Base-by-base conservation (phyloP, 2,797 vertebrate genomes). In the Carduelis carduelis region DNA sequence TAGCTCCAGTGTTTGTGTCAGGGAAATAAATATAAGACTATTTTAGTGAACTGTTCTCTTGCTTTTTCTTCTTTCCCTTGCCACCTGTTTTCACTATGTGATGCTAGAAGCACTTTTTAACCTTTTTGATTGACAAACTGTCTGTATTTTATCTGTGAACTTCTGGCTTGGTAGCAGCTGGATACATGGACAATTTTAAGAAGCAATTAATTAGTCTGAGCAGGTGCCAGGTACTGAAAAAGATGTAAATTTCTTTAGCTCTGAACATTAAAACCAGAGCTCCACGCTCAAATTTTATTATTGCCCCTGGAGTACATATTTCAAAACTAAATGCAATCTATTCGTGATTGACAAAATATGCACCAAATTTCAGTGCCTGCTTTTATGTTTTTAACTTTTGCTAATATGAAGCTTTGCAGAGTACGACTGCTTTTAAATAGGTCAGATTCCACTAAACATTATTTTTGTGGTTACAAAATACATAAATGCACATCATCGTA, bases 161-260 rank as follows among this genome's bases (percentile, higher is more conserved):
- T 76, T n/a, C 34, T 80, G 78, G 17, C 56, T 70, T 84, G 6
- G 53, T 71, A 91, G 47, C 72, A 94, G 65, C 63, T 86, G 76
- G 30, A 75, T 85, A n/a, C 20, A 30, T 14, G 12, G 37, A 93
- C 15, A 10, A n/a, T 84, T 90, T 92, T 70, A 74, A 90, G 30
- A 90, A 76, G 2, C 14, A 75, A 74, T 60, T 91, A 87, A 69
- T 77, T 79, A 86, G 44, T 32, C 44, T 70, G 60, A 84, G 35
- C n/a, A 80, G n/a, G 46, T 56, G 43, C 60, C 57, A 75, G 27
- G 13, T 50, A 77, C 24, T 66, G 65, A 83, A 71, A 47, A 79
- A 2, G 0, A 49, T 71, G 24, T 57, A 23, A 12, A 34, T n/a
- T 83, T 87, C 65, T 89, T 85, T 64, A 85, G 8, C 43, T 83